These are phyloP conservation scores for Todus mexicanus DNA, from an alignment of 2,797 vertebrate genomes.

Conservation along the genomic window DNA sequence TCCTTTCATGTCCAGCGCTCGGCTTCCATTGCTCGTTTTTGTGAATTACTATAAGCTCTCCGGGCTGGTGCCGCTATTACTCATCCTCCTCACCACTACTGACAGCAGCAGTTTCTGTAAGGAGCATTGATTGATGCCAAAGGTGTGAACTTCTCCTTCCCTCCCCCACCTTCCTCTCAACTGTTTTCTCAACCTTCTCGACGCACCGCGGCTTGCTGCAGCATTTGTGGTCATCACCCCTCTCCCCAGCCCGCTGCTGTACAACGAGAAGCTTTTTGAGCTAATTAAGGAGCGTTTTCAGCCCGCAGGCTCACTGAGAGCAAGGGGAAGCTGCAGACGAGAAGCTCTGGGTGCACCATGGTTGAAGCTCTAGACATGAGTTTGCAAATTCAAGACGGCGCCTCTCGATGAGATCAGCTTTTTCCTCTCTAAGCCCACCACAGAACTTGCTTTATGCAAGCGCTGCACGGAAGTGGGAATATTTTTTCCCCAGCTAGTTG, in stretches of 20 bases:
- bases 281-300: background rate
- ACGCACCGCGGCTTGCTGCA: background rate
- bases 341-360: background rate
- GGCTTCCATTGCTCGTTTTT: background rate
- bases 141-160: constrained; percentile 52
- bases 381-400: background rate
- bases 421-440: background rate
- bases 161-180: background rate
- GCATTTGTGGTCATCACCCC: background rate
- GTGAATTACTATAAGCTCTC: background rate
- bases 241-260: background rate
- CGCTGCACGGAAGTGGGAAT: background rate
- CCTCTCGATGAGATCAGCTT: rapidly evolving
- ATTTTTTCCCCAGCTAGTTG: background rate
- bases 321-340: background rate
- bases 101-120: constrained; percentile 52
- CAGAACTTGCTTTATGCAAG: background rate
- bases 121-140: constrained; percentile 15
- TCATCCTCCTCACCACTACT: constrained; percentile 9
- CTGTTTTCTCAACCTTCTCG: background rate
- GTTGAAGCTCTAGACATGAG: rapidly evolving
- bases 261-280: rapidly evolving
- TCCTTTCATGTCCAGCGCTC: background rate
- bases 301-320: background rate
- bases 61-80: background rate